These are phyloP conservation scores for Mythimna loreyi DNA, from an alignment of 2,888 invertebrate genomes.

Conservation along the genomic window DNA sequence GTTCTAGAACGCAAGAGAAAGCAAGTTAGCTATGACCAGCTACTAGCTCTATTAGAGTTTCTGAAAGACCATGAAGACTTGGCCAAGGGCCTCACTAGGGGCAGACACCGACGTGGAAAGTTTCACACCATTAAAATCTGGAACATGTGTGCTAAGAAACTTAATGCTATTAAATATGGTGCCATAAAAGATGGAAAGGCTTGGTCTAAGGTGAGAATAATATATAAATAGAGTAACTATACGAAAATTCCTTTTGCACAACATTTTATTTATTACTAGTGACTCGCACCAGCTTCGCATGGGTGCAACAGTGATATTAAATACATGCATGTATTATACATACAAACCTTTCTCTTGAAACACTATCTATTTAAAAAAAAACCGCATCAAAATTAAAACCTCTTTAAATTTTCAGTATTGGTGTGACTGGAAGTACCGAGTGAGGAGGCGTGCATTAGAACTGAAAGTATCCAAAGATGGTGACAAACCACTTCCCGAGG, in stretches of 20 bases:
- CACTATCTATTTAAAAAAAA: no score
- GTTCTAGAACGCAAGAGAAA: constrained; percentile 69
- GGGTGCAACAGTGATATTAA: no score
- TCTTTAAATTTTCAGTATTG: constrained; percentile 73
- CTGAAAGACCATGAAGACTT: constrained; percentile 76
- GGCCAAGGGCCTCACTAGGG: constrained; percentile 74
- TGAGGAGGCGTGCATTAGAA: constrained; percentile 77
- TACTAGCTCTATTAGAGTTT: constrained; percentile 75
- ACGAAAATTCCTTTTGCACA: no score
- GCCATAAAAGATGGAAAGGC: constrained; percentile 78
- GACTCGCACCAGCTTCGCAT: no score
- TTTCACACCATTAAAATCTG: constrained; percentile 76
- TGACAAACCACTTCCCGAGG: constrained; percentile 70
- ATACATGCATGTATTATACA: no score
- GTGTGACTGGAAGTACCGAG: constrained; percentile 84
- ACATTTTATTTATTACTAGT: no score
- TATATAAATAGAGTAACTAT: neutral
- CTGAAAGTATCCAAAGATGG: constrained; percentile 72
- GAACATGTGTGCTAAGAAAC: constrained; percentile 77
- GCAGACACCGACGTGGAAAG: constrained; percentile 74
- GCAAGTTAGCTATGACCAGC: constrained; percentile 75
- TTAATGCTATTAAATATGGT: constrained; percentile 73
- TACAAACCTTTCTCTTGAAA: no score
- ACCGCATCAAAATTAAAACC: no score
- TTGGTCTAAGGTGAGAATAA: constrained; percentile 79